Base-by-base conservation (phyloP, 2,113 vertebrate species). In the Dasyurus viverrinus region DNA sequence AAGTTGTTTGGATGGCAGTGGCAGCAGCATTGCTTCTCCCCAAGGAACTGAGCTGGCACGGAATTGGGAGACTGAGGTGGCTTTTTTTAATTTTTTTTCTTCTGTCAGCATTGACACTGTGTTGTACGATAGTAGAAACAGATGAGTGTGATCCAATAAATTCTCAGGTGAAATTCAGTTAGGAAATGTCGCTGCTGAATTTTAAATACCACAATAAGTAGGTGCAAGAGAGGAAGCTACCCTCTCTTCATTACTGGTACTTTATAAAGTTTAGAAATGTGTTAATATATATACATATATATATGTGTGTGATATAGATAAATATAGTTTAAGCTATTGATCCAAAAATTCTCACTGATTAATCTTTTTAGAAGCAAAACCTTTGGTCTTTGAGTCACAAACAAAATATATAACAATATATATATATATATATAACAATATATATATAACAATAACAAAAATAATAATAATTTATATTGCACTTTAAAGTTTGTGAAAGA, bases 21-120 rank as follows among this genome's bases (percentile, higher is more conserved):
- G 84, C 92, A 91, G 94, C 47, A 94, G 53, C 54, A 50, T 95
- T 46, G 14, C 7, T 47, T 94, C 90, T 91, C 26, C 47, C 92
- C 46, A 48, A 89, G 54, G 53, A 92, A 47, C 50, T 91, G 46
- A 84, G 11, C 30, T 90, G 68, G 22, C 26, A 89, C 92, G 89
- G 68, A 84, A 84, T 90, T 89, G 6, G 42, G 47, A 84, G n/a
- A n/a, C 8, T 84, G 36, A 93, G 76, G 12, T n/a, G n/a, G 50
- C 26, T 89, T 8, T 76, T 25, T 30, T 53, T 27, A 68, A 57
- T 27, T n/a, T n/a, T 57, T 89, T 84, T 10, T 24, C 12, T 30
- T 14, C 27, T 89, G 90, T 27, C 0, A 54, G 26, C 4, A 89
- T n/a, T 50, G 46, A 30, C 47, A 68, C 68, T 3, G 48, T 60